phyloP scores from a whole-genome alignment of 2,113 vertebrate species.

The Mus spicilegus region DNA sequence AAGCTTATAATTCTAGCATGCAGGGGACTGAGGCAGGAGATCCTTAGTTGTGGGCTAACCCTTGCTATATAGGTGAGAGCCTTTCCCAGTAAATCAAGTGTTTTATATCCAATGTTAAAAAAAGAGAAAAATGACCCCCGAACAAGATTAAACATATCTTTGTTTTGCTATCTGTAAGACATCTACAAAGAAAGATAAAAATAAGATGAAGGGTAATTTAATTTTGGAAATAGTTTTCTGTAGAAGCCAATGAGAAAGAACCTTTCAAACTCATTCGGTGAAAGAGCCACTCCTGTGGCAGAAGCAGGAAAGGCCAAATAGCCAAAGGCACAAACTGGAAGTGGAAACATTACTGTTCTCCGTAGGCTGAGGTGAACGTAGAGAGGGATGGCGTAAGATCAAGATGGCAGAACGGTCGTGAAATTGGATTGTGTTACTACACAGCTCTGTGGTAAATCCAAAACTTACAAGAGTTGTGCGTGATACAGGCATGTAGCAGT shows the following conservation, averaged over 20 bases:
- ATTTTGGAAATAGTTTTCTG: not conserved
- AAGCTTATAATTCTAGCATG: not conserved
- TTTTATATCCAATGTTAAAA: not conserved
- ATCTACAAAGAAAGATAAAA: not conserved
- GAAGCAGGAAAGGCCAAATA: not conserved
- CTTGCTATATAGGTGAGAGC: not conserved
- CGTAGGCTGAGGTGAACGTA: not conserved
- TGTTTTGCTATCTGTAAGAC: constrained; percentile 14
- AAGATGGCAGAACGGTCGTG: not conserved
- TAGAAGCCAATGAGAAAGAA: not conserved
- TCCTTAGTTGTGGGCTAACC: not conserved
- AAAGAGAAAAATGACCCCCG: not conserved
- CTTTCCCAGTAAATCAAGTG: not conserved
- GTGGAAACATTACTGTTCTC: not conserved
- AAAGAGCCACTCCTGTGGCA: not conserved
- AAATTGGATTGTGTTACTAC: not conserved
- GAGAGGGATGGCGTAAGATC: not conserved
- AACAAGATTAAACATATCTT: not conserved
- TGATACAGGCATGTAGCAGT: too few species aligned
- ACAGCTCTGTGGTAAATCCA: not conserved
- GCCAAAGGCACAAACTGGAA: not conserved
- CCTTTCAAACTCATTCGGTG: not conserved
- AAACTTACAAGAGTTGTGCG: not conserved
- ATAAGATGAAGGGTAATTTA: not conserved
- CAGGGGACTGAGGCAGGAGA: not conserved